These are phyloP conservation scores for Eciton burchellii DNA, from an alignment of 1,140 invertebrate genomes.

Conservation along the genomic window DNA sequence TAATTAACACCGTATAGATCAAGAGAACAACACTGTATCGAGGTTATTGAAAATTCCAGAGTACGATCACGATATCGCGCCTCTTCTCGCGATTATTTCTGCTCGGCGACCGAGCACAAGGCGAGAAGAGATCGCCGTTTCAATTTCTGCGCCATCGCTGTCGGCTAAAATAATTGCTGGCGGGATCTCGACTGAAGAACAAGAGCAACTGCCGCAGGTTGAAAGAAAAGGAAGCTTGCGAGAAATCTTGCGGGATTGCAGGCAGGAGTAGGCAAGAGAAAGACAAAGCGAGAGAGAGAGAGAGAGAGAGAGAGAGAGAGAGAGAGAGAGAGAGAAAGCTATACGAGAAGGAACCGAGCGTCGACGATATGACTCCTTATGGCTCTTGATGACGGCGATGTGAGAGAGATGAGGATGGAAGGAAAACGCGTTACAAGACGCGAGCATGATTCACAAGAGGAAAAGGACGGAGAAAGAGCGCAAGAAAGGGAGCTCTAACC, in stretches of 20 bases:
- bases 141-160: conserved; percentile 42
- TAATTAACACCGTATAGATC: too few relatives aligned
- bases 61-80: conserved; percentile 4
- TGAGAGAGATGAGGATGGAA: neutral
- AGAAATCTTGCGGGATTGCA: neutral
- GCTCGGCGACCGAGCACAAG: neutral
- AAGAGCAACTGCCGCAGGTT: conserved; percentile 6
- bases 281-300: neutral
- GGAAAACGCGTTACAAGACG: conserved; percentile 4
- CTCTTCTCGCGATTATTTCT: neutral
- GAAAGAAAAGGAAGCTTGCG: too few relatives aligned
- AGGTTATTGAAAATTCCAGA: conserved; percentile 7
- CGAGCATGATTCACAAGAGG: neutral
- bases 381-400: conserved; percentile 4
- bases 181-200: conserved; percentile 20
- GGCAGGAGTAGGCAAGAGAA: neutral
- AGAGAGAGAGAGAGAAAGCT: neutral
- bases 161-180: conserved; percentile 57
- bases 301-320: neutral
- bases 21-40: neutral
- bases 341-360: neutral
- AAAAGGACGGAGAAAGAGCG: conserved; percentile 1
- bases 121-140: neutral
- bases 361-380: conserved; percentile 16
- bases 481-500: neutral